Conservation (phyloP, 2,113 vertebrate genomes). For the Sprattus sprattus region DNA sequence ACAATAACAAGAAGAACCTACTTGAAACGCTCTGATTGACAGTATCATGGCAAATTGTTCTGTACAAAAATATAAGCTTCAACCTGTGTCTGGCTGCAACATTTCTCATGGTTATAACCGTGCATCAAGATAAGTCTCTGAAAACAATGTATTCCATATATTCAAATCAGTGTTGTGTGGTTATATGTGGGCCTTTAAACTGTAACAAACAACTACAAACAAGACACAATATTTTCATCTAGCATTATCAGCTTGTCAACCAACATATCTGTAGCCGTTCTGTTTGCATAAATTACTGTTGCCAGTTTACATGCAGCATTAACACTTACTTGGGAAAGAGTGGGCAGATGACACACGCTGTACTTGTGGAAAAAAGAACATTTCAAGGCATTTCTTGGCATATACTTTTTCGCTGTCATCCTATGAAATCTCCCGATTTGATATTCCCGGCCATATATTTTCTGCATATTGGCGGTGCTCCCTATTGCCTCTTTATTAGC, state of each 20-base stretch:
- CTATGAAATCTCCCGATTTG: not conserved
- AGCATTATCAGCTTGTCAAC: not conserved
- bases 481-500: not conserved
- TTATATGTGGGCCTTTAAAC: not conserved
- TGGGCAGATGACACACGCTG: not conserved
- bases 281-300: not conserved
- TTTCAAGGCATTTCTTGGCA: not conserved
- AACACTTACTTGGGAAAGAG: not conserved
- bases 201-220: not conserved
- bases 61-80: not conserved
- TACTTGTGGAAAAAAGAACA: too few relatives aligned
- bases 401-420: not conserved
- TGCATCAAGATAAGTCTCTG: not conserved
- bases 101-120: not conserved
- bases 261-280: not conserved
- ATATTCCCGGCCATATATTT: not conserved
- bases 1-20: not conserved
- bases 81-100: not conserved
- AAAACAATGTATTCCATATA: not conserved
- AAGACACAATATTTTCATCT: not conserved
- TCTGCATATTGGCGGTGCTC: not conserved
- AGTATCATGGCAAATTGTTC: not conserved
- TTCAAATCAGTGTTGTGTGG: not conserved
- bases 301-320: not conserved
- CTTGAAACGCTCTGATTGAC: not conserved